Conservation (phyloP, 2,888 invertebrate genomes). For the Criorhina ranunculi region DNA sequence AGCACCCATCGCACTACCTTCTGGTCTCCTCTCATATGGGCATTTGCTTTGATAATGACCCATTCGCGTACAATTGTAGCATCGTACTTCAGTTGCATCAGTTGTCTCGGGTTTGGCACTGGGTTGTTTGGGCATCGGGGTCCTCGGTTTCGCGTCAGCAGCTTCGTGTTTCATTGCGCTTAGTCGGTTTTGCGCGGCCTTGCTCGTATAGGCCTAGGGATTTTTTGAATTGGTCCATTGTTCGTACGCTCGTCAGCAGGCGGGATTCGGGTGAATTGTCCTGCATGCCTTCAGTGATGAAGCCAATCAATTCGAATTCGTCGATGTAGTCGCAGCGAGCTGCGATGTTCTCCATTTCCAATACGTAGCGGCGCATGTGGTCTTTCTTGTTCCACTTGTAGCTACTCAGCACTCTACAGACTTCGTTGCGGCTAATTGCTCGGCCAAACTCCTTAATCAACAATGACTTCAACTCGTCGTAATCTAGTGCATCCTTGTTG, state of each 20-base stretch:
- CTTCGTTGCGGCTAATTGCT: slow-evolving; percentile 16
- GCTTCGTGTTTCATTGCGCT: slow-evolving; percentile 12
- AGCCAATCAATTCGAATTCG: slow-evolving; percentile 40
- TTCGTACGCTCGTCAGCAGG: slow-evolving; percentile 47
- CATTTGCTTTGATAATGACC: slow-evolving; percentile 40
- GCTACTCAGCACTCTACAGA: slow-evolving; percentile 4
- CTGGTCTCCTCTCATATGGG: too few species aligned
- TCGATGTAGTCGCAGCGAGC: slow-evolving; percentile 39
- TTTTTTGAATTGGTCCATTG: slow-evolving; percentile 54
- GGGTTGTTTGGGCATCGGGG: neutral
- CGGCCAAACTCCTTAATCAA: slow-evolving; percentile 18
- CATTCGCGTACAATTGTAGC: slow-evolving; percentile 35
- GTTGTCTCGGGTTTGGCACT: slow-evolving; percentile 2
- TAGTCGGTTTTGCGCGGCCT: slow-evolving; percentile 22
- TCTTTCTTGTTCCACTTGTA: slow-evolving; percentile 22
- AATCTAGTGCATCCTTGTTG: slow-evolving; percentile 1
- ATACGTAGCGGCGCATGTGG: slow-evolving; percentile 58
- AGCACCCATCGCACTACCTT: slow-evolving; percentile 22
- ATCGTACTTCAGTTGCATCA: slow-evolving; percentile 35
- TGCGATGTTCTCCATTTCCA: slow-evolving; percentile 59
- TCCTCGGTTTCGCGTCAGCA: slow-evolving; percentile 4
- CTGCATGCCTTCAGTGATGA: slow-evolving; percentile 47
- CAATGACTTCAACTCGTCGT: slow-evolving; percentile 1
- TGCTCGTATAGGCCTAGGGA: slow-evolving; percentile 54
- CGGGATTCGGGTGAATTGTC: slow-evolving; percentile 49